Conservation (phyloP, 2,888 invertebrate species). For the Limulus polyphemus region DNA sequence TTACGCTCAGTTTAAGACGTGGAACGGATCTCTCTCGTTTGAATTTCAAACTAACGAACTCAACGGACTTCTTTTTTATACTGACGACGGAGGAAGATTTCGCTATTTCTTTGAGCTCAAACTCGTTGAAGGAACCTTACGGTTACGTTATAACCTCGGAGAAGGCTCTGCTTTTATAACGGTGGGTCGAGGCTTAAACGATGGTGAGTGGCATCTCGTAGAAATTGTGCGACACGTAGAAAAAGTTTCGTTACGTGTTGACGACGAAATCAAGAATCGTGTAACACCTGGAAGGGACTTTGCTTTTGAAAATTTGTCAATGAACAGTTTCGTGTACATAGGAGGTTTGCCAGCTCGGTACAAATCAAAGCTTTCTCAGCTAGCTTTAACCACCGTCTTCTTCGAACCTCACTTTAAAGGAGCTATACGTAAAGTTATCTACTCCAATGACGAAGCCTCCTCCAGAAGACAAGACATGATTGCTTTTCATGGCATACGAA, state of each 20-base stretch:
- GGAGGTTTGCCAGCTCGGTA: constrained; percentile 94
- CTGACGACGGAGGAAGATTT: constrained; percentile 78
- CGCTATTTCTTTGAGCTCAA: constrained; percentile 86
- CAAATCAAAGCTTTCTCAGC: constrained; percentile 63
- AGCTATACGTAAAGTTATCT: constrained; percentile 74
- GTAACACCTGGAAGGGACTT: constrained; percentile 73
- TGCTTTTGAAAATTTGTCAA: constrained; percentile 55
- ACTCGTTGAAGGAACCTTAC: constrained; percentile 74
- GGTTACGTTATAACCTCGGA: constrained; percentile 78
- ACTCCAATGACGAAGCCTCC: constrained; percentile 60
- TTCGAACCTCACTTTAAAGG: constrained; percentile 87
- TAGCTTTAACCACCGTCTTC: constrained; percentile 78
- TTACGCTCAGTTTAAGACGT: constrained; percentile 81
- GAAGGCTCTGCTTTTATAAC: constrained; percentile 77
- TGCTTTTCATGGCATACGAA: constrained; percentile 47
- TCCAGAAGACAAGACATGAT: constrained; percentile 74
- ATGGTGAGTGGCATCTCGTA: constrained; percentile 85
- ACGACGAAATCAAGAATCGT: constrained; percentile 61
- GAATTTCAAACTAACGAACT: constrained; percentile 89
- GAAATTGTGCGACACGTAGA: constrained; percentile 62
- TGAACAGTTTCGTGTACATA: constrained; percentile 85
- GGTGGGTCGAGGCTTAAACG: constrained; percentile 72
- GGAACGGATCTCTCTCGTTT: constrained; percentile 87
- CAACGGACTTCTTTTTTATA: constrained; percentile 80
- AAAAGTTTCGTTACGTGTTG: constrained; percentile 69